Evolutionary conservation across 2,113 vertebrate species (phyloP).

Genomic region (Tachycineta bicolor): DNA sequence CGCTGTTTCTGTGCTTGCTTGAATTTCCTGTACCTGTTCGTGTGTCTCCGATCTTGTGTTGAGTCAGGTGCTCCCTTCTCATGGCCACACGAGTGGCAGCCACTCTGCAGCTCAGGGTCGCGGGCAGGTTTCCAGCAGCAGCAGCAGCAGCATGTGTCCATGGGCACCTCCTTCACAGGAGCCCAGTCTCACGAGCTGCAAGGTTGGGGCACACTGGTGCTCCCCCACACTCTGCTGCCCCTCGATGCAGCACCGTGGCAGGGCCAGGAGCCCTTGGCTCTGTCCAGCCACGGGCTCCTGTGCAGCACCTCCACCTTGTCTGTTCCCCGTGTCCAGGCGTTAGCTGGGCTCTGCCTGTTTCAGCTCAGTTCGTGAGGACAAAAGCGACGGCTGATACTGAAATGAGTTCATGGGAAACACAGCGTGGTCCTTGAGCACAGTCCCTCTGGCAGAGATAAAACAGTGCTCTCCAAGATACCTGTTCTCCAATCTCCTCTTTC

Average conservation of each 20-base stretch:
- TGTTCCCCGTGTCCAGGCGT: fast-evolving
- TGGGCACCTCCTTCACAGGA: background rate
- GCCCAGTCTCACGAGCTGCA: background rate
- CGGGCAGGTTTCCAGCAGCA: background rate
- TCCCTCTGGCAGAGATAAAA: background rate
- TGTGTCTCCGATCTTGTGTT: fast-evolving
- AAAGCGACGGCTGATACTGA: background rate
- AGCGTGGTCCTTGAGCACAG: background rate
- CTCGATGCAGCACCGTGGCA: fast-evolving
- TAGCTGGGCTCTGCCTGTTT: background rate
- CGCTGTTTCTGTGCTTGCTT: background rate
- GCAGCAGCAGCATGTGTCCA: background rate
- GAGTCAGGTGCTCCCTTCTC: background rate
- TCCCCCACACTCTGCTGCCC: background rate
- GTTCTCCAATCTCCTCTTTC: background rate
- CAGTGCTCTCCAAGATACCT: background rate
- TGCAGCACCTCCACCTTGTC: background rate
- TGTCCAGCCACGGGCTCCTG: background rate
- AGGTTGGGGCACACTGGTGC: fast-evolving
- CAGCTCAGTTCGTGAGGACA: background rate
- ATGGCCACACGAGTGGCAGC: fast-evolving
- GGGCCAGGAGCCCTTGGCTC: background rate
- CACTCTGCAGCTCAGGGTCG: background rate
- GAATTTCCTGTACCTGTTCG: background rate
- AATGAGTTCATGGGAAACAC: background rate